Conservation (phyloP, 2,888 invertebrate genomes). For the Galerucella pusilla region DNA sequence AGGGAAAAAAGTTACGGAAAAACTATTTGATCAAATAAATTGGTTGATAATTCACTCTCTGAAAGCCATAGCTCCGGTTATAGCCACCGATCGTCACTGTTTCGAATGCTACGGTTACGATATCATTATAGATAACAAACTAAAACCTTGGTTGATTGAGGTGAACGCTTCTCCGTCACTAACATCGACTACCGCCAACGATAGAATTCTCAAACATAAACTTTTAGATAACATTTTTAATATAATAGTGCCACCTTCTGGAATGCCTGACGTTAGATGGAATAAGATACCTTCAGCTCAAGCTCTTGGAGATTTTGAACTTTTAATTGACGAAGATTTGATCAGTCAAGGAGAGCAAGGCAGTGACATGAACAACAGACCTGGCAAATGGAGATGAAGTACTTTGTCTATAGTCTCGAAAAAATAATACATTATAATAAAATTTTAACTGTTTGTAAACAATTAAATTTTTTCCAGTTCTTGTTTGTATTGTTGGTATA, state of each 20-base stretch:
- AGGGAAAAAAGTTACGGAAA: constrained; percentile 89
- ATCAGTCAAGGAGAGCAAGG: constrained; percentile 69
- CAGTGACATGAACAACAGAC: constrained; percentile 14
- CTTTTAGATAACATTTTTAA: constrained; percentile 93
- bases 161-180: constrained; percentile 94
- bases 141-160: constrained; percentile 95
- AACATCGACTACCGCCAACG: constrained; percentile 93
- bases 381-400: constrained; percentile 29
- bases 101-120: constrained; percentile 97
- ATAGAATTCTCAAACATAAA: constrained; percentile 93
- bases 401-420: not conserved
- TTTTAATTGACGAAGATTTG: constrained; percentile 86
- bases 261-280: constrained; percentile 90
- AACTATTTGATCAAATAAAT: constrained; percentile 87
- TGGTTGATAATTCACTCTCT: constrained; percentile 94
- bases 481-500: too few relatives aligned
- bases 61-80: constrained; percentile 91
- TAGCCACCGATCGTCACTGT: constrained; percentile 92
- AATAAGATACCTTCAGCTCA: constrained; percentile 82
- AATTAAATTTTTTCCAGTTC: too few relatives aligned
- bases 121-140: constrained; percentile 92
- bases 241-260: constrained; percentile 88
- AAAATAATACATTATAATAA: too few relatives aligned
- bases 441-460: too few relatives aligned
- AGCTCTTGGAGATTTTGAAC: constrained; percentile 85